Base-by-base conservation (phyloP, 2,888 invertebrate species). In the Sipha maydis region DNA sequence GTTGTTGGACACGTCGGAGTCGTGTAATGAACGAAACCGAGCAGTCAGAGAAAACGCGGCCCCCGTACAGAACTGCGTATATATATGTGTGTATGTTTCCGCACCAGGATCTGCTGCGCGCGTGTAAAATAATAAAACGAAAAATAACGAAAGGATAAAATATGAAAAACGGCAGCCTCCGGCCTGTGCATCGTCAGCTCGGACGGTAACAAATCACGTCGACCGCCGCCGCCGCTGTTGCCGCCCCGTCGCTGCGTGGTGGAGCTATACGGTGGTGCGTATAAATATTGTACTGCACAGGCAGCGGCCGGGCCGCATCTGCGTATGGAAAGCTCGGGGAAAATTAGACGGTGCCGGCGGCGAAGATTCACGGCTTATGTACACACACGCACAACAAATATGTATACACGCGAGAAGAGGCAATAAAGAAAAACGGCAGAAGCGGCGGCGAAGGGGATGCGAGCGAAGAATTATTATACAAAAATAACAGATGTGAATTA, bases 401-500 rank as follows among this genome's bases (percentile, higher is more conserved):
- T 69, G 9, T 28, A 7, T 61, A 19, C 28, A 19, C 7, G 4
- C 14, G 54, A 8, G 14, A 11, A 48, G 31, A 76, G 75, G 88
- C 88, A 88, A 88, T 88, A 88, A 88, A 88, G 88, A 82, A 88
- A 88, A 88, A 88, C 88, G 41, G 75, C 56, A 34, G 67, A 5
- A 41, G 34, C 38, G 71, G 34, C 34, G 85, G 56, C 34, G 83
- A n/a, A 54, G 69, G 9, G 28, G 56, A 34, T 82, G 28, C 88
- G 80, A 48, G 82, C 61, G 75, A 88, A 88, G 88, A 88, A 88
- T 88, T 88, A 88, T 88, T 88, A 82, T 82, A 82, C 80, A 88
- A 88, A 88, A 88, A 88, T 88, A 88, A 61, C 90, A 90, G 90
- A 89, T 90, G 90, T 90, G 90, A 90, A 90, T 90, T 90, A 90